These are phyloP conservation scores for Drosophila borborema DNA, from an alignment of 2,888 invertebrate genomes.

Conservation along the genomic window DNA sequence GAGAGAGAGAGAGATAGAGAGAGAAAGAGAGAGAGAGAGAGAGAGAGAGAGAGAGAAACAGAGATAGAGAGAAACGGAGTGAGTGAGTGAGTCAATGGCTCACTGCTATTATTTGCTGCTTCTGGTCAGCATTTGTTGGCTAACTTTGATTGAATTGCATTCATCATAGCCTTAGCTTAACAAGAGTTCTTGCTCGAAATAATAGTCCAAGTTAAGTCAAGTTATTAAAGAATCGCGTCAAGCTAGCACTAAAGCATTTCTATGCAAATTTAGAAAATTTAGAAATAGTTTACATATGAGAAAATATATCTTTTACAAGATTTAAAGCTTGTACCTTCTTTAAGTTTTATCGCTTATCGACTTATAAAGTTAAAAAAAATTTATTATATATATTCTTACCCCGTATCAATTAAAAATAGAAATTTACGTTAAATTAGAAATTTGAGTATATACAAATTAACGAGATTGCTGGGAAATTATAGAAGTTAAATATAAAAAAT, in stretches of 20 bases:
- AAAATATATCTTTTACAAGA: too few species aligned
- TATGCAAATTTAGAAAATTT: background rate
- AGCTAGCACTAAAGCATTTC: slow-evolving; percentile 3
- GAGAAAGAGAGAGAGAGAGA: background rate
- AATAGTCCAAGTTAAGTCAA: background rate
- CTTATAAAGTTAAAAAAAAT: too few species aligned
- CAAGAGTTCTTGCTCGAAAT: slow-evolving; percentile 1
- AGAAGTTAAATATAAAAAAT: background rate
- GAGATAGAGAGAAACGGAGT: background rate
- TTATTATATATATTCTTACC: too few species aligned
- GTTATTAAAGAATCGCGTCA: background rate
- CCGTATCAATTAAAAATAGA: too few species aligned
- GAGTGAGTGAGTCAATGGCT: background rate
- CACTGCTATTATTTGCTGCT: slow-evolving; percentile 12
- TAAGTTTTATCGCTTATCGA: background rate
- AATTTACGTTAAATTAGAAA: too few species aligned
- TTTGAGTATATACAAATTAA: background rate
- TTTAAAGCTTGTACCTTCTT: too few species aligned
- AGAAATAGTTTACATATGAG: too few species aligned
- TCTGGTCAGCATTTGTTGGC: slow-evolving; percentile 57
- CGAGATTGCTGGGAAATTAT: background rate
- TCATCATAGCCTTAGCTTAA: slow-evolving; percentile 35
- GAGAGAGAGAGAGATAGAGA: background rate
- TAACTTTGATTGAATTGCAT: slow-evolving; percentile 62
- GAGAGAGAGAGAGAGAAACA: background rate